A percentile compares a stretch with the other conserved stretches of the same genome.
Evolutionary conservation across 2,888 invertebrate species (phyloP).

Genomic region (Ennomos fuscantarius): DNA sequence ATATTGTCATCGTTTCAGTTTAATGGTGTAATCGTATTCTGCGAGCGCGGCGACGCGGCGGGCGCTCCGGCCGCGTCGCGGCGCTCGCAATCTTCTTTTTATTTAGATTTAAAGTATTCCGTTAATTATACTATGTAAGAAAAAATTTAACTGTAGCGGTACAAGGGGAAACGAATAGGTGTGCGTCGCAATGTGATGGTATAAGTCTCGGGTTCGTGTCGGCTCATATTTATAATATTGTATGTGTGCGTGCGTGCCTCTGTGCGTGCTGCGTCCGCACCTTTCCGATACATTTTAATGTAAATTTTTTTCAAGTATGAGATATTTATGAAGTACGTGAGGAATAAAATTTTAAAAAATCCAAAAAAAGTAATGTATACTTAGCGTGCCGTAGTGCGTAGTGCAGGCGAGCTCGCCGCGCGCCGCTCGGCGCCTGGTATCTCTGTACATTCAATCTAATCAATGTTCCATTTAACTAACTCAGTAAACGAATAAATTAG

Average conservation of each 20-base stretch:
- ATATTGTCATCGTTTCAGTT: slow-evolving; percentile 84
- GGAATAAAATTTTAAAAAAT: slow-evolving; percentile 71
- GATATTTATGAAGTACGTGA: slow-evolving; percentile 84
- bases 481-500: slow-evolving; percentile 82
- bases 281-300: slow-evolving; percentile 78
- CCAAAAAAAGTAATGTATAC: slow-evolving; percentile 68
- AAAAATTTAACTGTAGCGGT: slow-evolving; percentile 78
- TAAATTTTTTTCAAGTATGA: slow-evolving; percentile 84
- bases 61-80: slow-evolving; percentile 39
- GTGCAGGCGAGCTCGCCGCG: slow-evolving; percentile 34
- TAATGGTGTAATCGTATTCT: slow-evolving; percentile 64
- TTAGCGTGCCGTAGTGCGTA: slow-evolving; percentile 45
- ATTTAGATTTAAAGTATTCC: slow-evolving; percentile 84
- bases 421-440: slow-evolving; percentile 32
- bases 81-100: slow-evolving; percentile 63
- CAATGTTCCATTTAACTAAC: slow-evolving; percentile 77
- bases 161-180: slow-evolving; percentile 77
- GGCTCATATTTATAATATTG: slow-evolving; percentile 70
- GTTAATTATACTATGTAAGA: slow-evolving; percentile 83
- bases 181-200: slow-evolving; percentile 79
- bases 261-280: slow-evolving; percentile 38
- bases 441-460: slow-evolving; percentile 68
- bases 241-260: slow-evolving; percentile 40
- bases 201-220: slow-evolving; percentile 64
- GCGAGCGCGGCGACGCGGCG: slow-evolving; percentile 44